phyloP scores from a whole-genome alignment of 1,140 invertebrate species.

The Bombus turneri region DNA sequence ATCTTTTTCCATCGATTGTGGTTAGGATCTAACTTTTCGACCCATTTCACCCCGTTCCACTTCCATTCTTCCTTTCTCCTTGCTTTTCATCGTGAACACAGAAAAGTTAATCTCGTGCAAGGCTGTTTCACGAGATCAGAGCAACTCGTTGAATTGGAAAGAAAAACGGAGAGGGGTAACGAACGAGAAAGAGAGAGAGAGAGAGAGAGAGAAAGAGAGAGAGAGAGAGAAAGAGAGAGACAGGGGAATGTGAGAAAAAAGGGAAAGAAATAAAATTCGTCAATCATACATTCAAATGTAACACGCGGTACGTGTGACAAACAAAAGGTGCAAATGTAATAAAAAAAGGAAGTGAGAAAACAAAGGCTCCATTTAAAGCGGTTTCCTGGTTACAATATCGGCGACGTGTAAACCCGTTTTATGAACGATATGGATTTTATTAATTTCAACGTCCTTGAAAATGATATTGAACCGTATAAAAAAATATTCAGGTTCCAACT shows the following conservation, averaged over 20 bases:
- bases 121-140: background rate
- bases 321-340: background rate
- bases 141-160: background rate
- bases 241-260: background rate
- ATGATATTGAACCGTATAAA: background rate
- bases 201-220: too few species aligned
- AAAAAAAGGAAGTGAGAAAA: constrained; percentile 16
- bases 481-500: background rate
- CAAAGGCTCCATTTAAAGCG: constrained; percentile 4
- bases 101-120: constrained; percentile 1
- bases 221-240: too few species aligned
- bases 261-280: background rate
- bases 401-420: background rate
- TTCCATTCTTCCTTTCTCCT: background rate
- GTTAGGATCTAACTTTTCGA: background rate
- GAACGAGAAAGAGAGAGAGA: background rate
- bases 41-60: background rate
- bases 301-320: background rate
- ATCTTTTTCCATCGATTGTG: constrained; percentile 6
- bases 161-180: background rate
- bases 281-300: constrained; percentile 37
- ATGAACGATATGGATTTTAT: constrained; percentile 17
- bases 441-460: constrained; percentile 22
- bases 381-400: constrained; percentile 24
- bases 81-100: background rate